Evolutionary conservation across 2,888 invertebrate genomes (phyloP), one percentile per base, ranked within the genome.

Genomic region (Orthosia incerta): DNA sequence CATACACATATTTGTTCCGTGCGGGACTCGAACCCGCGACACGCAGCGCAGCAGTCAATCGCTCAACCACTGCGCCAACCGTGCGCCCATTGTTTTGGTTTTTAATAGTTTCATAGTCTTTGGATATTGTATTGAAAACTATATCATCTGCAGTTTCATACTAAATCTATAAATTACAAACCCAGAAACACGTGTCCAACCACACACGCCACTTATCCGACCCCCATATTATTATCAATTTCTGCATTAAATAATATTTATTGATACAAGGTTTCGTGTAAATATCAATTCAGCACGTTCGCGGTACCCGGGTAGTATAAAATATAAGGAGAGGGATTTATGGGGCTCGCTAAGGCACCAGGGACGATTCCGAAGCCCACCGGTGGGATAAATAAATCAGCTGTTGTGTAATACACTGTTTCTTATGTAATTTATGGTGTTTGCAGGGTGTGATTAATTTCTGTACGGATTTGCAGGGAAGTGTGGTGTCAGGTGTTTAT

Each of bases 281-380:
- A 92, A 92, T 91, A 91, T 90, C 90, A 92, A 91, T 92, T 91
- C 90, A 87, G 89, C 88, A 83, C 88, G 88, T 89, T 89, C 81
- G 85, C 86, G 86, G 87, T 88, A 85, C 85, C 79, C 84, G 82
- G 86, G 85, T 88, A 90, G 89, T 90, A 91, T 90, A 91, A 91
- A 91, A 90, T 91, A 92, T 91, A 86, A 82, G 78, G 72, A 83
- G 86, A 88, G 70, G 84, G 80, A 84, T 86, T 86, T 86, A 86
- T 79, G 71, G 60, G 62, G 75, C 60, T 64, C 69, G 79, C 66
- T 68, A 75, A 82, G 73, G 76, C 78, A 56, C 82, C 46, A 73
- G 82, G 80, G 86, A 80, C 79, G 78, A 84, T 86, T 86, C 76
- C 63, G 69, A 74, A 78, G 45, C 85, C 79, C 82, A 66, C 59